Evolutionary conservation across 1,140 invertebrate species (phyloP), one percentile per base, ranked within the genome.

Genomic region (Alviniconcha marisindica): DNA sequence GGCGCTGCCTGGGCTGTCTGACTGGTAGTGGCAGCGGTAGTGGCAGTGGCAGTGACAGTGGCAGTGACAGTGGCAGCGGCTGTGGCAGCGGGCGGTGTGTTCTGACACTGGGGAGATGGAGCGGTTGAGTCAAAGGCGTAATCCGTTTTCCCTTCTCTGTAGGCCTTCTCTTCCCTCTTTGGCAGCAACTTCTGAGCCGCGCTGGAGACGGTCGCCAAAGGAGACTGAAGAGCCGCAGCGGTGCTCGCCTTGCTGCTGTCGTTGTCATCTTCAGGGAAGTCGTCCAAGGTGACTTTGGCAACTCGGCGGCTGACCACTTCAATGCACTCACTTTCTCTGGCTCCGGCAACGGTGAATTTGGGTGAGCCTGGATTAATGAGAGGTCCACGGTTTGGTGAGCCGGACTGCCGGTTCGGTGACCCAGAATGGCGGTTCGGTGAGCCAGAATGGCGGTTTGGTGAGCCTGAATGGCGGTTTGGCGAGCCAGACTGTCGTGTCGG

Each of bases 141-240:
- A 21, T 77, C 83, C 28, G 79, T 76, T 5, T 51, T 54, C 2
- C 48, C 74, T 40, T 85, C 81, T 36, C 80, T 63, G 60, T 77
- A 82, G 24, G 33, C 71, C 38, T 73, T 60, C 12, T 83, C 80
- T 33, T 82, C 54, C 42, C 21, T 77, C 71, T 81, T 82, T 44
- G 54, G 71, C 21, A 84, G 83, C n/a, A 76, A 78, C 31, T 81
- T 84, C 51, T 77, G 79, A 31, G 83, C 79, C 28, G 81, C 40
- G 73, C 33, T 82, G n/a, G 83, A 56, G 1, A 78, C 38, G 7
- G 76, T 56, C n/a, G 63, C 28, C 7, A 60, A 36, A 48, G 78
- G 63, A 42, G 56, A 56, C 66, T 79, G 28, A 21, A 31, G 18
- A 3, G 28, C 63, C 12, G 63, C 14, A 18, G 33, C 38, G 18